Base-by-base conservation (phyloP, 2,888 invertebrate species). In the Arctia plantaginis region DNA sequence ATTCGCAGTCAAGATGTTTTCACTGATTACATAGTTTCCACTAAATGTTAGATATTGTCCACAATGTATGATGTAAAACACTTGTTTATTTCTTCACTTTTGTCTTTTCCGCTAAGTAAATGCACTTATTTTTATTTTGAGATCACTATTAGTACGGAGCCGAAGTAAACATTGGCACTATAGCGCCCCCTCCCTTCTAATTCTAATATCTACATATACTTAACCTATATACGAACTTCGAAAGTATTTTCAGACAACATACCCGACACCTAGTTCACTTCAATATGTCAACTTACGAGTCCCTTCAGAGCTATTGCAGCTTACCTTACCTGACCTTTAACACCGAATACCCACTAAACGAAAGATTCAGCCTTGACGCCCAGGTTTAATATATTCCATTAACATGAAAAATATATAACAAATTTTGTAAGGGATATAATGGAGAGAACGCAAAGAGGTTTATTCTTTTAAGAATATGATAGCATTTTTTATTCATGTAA, bases 201-300 rank as follows among this genome's bases (percentile, higher is more conserved):
- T n/a, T n/a, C n/a, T n/a, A n/a, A n/a, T n/a, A n/a, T n/a, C n/a
- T 55, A 55, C 55, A 55, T 55, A 55, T 27, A 20, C 41, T 27
- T 44, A 41, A 12, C 20, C 44, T 30, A 44, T 20, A 67, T 67
- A 12, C 27, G 44, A 30, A 20, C 30, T 30, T 41, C 8, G 27
- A 27, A 71, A 71, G n/a, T 67, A 74, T 59, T 69, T n/a, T 20
- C 10, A 39, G 71, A 59, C 66, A 20, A 70, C 55, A 15, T 33
- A 30, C 35, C 64, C 33, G 39, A 62, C 30, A 47, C 27, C 66
- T 51, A 69, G 73, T 72, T 62, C 70, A 73, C 79, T 72, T 75
- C 70, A 78, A 80, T 70, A 66, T 68, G 66, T 78, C 55, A 69
- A 51, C 72, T 77, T 77, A 81, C 68, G 72, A 76, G 71, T 73